Evolutionary conservation across 1,140 invertebrate genomes (phyloP).

Genomic region (Leguminivora glycinivorella): DNA sequence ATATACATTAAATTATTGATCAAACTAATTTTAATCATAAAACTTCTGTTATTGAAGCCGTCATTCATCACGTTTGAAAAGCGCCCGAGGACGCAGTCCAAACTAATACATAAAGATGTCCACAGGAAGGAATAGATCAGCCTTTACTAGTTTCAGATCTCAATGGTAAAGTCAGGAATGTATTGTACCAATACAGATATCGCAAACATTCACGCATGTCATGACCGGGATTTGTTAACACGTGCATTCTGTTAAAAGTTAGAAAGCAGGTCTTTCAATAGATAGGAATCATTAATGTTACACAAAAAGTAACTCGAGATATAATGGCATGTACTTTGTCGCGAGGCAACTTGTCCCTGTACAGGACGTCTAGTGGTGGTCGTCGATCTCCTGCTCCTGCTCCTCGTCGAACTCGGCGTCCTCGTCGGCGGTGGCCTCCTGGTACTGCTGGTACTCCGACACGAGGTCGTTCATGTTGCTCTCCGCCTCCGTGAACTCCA

Average conservation of each 20-base stretch:
- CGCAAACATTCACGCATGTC: constrained; percentile 49
- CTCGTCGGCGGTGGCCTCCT: constrained; percentile 86
- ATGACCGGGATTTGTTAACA: constrained; percentile 62
- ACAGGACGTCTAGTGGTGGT: constrained; percentile 38
- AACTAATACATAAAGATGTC: constrained; percentile 59
- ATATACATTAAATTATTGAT: constrained; percentile 75
- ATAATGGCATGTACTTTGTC: constrained; percentile 59
- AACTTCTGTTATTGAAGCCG: constrained; percentile 73
- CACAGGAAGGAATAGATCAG: constrained; percentile 50
- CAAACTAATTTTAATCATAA: constrained; percentile 69
- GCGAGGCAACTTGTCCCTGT: constrained; percentile 16
- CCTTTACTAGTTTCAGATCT: constrained; percentile 66
- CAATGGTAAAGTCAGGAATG: constrained; percentile 57
- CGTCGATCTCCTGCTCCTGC: constrained; percentile 73
- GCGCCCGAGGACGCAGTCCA: constrained; percentile 44
- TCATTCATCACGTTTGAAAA: constrained; percentile 54
- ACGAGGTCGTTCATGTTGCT: constrained; percentile 59
- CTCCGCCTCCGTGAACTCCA: constrained; percentile 81
- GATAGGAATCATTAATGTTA: constrained; percentile 72
- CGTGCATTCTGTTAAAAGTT: constrained; percentile 74
- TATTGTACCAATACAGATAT: constrained; percentile 55
- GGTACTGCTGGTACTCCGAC: constrained; percentile 94
- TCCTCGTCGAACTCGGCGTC: constrained; percentile 85
- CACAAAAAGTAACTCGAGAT: constrained; percentile 60
- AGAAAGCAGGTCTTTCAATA: constrained; percentile 67